Evolutionary conservation across 1,140 invertebrate genomes (phyloP).

Genomic region (Watersipora subatra): DNA sequence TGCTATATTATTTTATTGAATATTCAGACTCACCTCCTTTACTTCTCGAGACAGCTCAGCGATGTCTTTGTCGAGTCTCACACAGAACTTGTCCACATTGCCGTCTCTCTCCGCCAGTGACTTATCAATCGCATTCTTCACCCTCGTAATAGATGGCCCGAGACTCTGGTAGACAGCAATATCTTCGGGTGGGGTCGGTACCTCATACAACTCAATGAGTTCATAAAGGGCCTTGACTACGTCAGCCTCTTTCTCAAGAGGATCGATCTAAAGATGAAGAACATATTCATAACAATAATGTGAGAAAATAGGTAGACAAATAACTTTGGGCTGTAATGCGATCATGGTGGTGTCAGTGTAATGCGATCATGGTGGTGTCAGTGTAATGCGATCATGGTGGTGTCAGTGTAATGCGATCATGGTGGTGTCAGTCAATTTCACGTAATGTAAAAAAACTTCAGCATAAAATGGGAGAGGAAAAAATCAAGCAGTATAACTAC

Average conservation of each 20-base stretch:
- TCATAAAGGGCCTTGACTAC: conserved; percentile 59
- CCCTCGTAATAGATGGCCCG: conserved; percentile 34
- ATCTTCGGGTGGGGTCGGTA: conserved; percentile 49
- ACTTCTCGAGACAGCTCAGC: conserved; percentile 37
- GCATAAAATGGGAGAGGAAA: no score
- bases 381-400: no score
- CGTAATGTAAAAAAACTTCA: no score
- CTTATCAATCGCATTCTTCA: conserved; percentile 40
- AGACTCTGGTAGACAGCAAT: conserved; percentile 47
- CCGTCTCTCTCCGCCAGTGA: conserved; percentile 36
- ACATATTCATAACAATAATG: conserved; percentile 9
- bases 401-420: no score
- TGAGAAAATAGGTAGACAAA: no score
- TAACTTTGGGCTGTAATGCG: no score
- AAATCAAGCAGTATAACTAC: no score
- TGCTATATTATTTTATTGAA: no score
- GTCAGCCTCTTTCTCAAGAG: conserved; percentile 50
- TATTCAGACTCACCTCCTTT: conserved; percentile 22
- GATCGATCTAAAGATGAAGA: conserved; percentile 42
- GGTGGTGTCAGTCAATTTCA: no score
- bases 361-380: no score
- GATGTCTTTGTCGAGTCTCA: conserved; percentile 39
- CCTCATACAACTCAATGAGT: conserved; percentile 56
- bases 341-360: no score
- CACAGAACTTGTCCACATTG: conserved; percentile 39